A percentile compares a stretch with the other conserved stretches of the same genome.
Evolutionary conservation across 2,113 vertebrate species (phyloP).

Genomic region (zebrafish (Danio rerio)): DNA sequence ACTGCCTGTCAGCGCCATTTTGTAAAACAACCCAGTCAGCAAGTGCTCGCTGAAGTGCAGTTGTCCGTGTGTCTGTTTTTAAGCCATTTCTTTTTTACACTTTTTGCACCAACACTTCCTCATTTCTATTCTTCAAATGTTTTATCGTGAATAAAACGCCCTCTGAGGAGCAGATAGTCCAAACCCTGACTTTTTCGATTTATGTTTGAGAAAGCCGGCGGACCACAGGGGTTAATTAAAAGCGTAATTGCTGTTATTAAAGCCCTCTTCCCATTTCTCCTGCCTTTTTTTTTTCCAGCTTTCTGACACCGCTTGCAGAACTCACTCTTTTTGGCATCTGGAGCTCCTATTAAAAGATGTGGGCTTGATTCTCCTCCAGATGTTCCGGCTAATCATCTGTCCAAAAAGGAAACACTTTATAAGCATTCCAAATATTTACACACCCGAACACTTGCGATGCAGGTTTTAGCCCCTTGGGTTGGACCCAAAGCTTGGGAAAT

Average conservation of each 20-base stretch:
- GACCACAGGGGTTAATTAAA: slow-evolving; percentile 60
- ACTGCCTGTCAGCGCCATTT: slow-evolving; percentile 22
- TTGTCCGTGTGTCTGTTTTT: no score
- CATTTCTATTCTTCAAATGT: slow-evolving; percentile 15
- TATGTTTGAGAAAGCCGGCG: slow-evolving; percentile 27
- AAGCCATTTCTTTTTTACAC: background rate
- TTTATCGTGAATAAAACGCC: background rate
- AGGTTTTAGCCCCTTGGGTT: slow-evolving; percentile 46
- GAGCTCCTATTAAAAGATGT: slow-evolving; percentile 53
- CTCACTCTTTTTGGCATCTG: slow-evolving; percentile 38
- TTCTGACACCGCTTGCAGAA: slow-evolving; percentile 10
- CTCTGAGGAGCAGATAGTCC: background rate
- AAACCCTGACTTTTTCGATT: background rate
- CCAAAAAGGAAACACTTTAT: slow-evolving; percentile 25
- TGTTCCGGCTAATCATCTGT: slow-evolving; percentile 56
- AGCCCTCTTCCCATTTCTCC: slow-evolving; percentile 41
- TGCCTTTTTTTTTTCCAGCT: slow-evolving; percentile 19
- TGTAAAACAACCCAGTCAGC: slow-evolving; percentile 42
- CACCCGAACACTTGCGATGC: background rate
- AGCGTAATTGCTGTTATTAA: slow-evolving; percentile 58
- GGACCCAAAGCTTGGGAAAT: slow-evolving; percentile 40
- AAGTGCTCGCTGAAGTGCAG: no score
- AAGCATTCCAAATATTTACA: slow-evolving; percentile 41
- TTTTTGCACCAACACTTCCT: background rate
- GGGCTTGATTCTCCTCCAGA: slow-evolving; percentile 57